phyloP scores from a whole-genome alignment of 2,888 invertebrate genomes.

The Lampropteryx suffumata region DNA sequence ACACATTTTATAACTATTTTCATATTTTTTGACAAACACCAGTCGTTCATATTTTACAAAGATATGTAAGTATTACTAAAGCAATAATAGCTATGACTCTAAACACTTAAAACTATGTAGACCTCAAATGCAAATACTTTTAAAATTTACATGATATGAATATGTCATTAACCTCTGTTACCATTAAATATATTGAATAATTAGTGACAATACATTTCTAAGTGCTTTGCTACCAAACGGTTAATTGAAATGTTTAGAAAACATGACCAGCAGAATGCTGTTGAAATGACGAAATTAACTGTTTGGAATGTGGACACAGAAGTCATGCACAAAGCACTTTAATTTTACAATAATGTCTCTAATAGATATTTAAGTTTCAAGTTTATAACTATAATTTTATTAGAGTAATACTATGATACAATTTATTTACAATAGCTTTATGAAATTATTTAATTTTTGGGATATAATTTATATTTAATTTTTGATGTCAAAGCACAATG shows the following conservation, averaged over 20 bases:
- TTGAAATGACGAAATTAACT: conserved; percentile 41
- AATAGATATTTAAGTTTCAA: conserved; percentile 57
- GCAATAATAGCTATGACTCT: conserved; percentile 81
- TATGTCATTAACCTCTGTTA: conserved; percentile 80
- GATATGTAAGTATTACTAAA: conserved; percentile 82
- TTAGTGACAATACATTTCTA: conserved; percentile 57
- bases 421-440: conserved; percentile 78
- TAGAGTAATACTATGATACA: conserved; percentile 71
- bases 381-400: conserved; percentile 63
- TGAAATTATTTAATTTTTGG: conserved; percentile 81
- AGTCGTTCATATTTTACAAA: conserved; percentile 73
- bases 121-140: conserved; percentile 83
- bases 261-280: conserved; percentile 20
- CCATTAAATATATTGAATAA: conserved; percentile 67
- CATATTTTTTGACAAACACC: conserved; percentile 52
- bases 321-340: conserved; percentile 79
- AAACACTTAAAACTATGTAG: conserved; percentile 80
- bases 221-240: conserved; percentile 33
- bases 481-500: conserved; percentile 78
- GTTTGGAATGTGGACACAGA: conserved; percentile 77
- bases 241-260: conserved; percentile 28
- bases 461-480: conserved; percentile 67
- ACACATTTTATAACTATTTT: conserved; percentile 37
- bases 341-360: conserved; percentile 42
- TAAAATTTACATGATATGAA: conserved; percentile 82